Base-by-base conservation (phyloP, 2,113 vertebrate genomes). In the Paracanthobrama guichenoti region DNA sequence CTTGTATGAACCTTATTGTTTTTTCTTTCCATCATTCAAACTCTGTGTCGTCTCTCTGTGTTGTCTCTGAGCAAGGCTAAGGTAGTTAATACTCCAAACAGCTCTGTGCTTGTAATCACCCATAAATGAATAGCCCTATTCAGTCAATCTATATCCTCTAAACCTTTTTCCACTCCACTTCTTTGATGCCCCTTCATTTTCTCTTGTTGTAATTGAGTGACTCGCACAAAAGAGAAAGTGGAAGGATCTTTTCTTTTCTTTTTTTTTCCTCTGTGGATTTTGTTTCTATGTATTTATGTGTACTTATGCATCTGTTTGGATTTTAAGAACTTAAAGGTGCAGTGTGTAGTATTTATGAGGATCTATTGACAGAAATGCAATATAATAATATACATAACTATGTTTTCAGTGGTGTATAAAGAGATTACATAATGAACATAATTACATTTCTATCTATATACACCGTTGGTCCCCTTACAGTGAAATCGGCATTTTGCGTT, bases 41-140 rank as follows among this genome's bases (percentile, higher is more conserved):
- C 28, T 78, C 20, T 50, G 39, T 64, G 42, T 84, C 48, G 2
- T 69, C 20, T 71, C 31, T 22, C 39, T n/a, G n/a, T n/a, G n/a
- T n/a, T n/a, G n/a, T n/a, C n/a, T n/a, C 53, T 69, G 50, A 57
- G 44, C 28, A 39, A 4, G 11, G 64, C 18, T 35, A 42, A 85
- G 24, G 46, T 69, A 67, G 74, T 79, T 31, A 85, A 84, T 57
- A 55, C 35, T 60, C 13, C n/a, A 20, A 79, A 35, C 74, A 69
- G 62, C 74, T 67, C 35, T 16, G 39, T 59, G 53, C 64, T 78
- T 79, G 66, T 85, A 85, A 85, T 79, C 83, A 79, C 62, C 46
- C 35, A 26, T 55, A 57, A 84, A 84, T 57, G 83, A 84, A 84
- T 64, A 57, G 83, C n/a, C 50, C 74, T 84, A 9, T 60, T 67